Conservation (phyloP, 2,888 invertebrate genomes). For the Cloeon dipterum region DNA sequence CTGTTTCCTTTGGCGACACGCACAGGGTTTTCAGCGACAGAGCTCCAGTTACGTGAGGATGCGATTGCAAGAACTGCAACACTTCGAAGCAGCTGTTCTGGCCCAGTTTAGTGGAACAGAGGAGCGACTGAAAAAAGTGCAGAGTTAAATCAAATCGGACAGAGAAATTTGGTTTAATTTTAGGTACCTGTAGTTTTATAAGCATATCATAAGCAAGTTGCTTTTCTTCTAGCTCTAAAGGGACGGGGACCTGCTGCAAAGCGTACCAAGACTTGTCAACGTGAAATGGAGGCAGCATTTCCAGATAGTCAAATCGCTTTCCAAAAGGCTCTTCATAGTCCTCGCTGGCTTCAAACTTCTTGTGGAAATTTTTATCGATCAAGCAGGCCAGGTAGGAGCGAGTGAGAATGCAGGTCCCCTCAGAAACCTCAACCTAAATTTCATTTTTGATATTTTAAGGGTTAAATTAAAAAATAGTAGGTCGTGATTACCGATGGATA, state of each 20-base stretch:
- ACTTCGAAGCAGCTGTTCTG: conserved; percentile 32
- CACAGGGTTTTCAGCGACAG: conserved; percentile 3
- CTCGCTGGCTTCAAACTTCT: neutral
- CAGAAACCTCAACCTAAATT: neutral
- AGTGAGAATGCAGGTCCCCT: conserved; percentile 11
- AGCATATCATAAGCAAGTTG: conserved; percentile 5
- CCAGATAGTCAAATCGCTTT: conserved; percentile 6
- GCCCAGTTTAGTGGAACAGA: conserved; percentile 29
- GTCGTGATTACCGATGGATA: neutral
- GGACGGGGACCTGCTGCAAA: conserved; percentile 5
- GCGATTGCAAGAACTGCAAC: conserved; percentile 30
- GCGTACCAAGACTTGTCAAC: conserved; percentile 7
- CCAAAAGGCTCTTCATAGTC: conserved; percentile 6
- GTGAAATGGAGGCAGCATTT: conserved; percentile 8
- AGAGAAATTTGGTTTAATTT: neutral
- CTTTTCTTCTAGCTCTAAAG: conserved; percentile 3
- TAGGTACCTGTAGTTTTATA: conserved; percentile 9
- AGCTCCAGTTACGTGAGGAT: conserved; percentile 26
- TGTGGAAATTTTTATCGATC: conserved; percentile 1
- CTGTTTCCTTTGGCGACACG: conserved; percentile 18
- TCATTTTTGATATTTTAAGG: neutral
- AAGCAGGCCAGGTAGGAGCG: conserved; percentile 13
- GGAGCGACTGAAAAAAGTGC: conserved; percentile 25
- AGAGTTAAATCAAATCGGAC: neutral
- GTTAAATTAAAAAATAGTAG: neutral